Evolutionary conservation across 2,888 invertebrate genomes (phyloP).

Genomic region (Himalopsyche japonica): DNA sequence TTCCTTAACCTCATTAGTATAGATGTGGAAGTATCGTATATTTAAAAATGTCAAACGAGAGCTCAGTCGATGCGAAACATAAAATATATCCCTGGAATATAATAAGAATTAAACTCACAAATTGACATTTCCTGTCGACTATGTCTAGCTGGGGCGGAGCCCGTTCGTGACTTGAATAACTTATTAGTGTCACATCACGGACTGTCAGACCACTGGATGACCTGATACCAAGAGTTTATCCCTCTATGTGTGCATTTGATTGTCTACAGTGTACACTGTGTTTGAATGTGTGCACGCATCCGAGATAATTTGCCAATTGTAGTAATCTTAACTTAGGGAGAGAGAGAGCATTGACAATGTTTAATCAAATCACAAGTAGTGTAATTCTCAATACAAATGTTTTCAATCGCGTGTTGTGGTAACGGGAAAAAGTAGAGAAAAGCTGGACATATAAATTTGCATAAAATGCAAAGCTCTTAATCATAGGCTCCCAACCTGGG

Average conservation of each 20-base stretch:
- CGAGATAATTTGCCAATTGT: not conserved
- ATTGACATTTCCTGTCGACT: not conserved
- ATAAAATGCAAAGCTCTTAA: no score
- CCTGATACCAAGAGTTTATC: constrained; percentile 2
- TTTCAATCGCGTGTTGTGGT: no score
- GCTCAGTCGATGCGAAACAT: no score
- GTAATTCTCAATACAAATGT: no score
- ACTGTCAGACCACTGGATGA: not conserved
- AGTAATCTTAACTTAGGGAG: not conserved
- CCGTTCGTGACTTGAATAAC: constrained; percentile 7
- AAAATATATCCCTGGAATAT: no score
- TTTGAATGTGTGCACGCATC: not conserved
- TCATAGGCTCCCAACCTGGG: no score
- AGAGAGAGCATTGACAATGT: not conserved
- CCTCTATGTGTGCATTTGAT: not conserved
- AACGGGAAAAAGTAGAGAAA: no score
- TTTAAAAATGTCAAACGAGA: no score
- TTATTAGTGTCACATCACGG: constrained; percentile 14
- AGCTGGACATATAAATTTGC: no score
- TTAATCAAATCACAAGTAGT: not conserved
- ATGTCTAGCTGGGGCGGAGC: not conserved
- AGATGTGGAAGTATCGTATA: no score
- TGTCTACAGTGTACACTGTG: not conserved
- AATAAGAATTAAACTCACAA: no score
- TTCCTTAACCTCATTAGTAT: no score